Percentiles rank a stretch among this genome's conserved stretches.
Conservation (phyloP, 1,140 invertebrate genomes). For the Leptinotarsa lineolata region DNA sequence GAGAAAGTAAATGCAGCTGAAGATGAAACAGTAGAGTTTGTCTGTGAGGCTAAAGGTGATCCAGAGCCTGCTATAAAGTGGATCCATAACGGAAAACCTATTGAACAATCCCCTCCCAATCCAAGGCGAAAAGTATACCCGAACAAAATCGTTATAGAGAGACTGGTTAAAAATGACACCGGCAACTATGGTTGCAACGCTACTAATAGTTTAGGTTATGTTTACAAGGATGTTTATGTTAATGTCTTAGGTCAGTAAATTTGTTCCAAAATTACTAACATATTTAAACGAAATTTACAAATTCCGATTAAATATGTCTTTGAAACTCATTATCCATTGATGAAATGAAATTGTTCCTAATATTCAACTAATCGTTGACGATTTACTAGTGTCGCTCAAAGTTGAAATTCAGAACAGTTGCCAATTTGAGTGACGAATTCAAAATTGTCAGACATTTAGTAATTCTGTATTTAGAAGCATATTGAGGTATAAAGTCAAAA, state of each 20-base stretch:
- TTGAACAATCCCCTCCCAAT: slow-evolving; percentile 77
- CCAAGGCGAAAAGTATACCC: slow-evolving; percentile 68
- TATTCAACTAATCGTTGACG: no score
- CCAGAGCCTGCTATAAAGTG: slow-evolving; percentile 92
- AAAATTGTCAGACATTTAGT: no score
- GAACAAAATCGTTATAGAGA: slow-evolving; percentile 81
- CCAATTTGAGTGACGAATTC: no score
- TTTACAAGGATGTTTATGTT: slow-evolving; percentile 96
- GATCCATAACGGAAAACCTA: slow-evolving; percentile 94
- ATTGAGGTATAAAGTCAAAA: no score
- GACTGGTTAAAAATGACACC: slow-evolving; percentile 86
- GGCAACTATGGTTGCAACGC: slow-evolving; percentile 99
- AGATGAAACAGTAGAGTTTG: slow-evolving; percentile 85
- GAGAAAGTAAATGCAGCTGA: slow-evolving; percentile 87
- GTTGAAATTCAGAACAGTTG: no score
- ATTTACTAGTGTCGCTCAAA: no score
- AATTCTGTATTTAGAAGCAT: no score
- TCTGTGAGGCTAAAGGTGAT: slow-evolving; percentile 84
- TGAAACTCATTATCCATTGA: no score
- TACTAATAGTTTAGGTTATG: slow-evolving; percentile 96
- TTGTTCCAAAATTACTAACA: slow-evolving; percentile 14
- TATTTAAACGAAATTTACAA: no score
- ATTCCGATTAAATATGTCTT: no score
- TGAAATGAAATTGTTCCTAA: no score
- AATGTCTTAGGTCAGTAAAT: slow-evolving; percentile 81